These are phyloP conservation scores for Lineus longissimus DNA, from an alignment of 1,140 invertebrate species.

Conservation along the genomic window DNA sequence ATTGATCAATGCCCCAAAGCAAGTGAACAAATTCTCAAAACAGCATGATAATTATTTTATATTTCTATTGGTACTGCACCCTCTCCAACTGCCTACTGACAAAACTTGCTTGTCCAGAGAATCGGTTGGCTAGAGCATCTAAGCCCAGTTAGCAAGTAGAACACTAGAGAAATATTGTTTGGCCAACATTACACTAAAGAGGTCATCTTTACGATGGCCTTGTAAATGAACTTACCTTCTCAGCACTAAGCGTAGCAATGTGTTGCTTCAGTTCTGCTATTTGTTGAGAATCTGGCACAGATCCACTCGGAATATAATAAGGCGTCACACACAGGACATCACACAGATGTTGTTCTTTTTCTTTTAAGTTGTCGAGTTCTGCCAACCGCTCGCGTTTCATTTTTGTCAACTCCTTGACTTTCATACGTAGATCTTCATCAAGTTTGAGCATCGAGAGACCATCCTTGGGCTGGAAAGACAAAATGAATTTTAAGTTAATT, in stretches of 20 bases:
- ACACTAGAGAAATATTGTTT: no score
- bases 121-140: no score
- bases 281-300: constrained; percentile 33
- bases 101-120: no score
- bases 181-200: no score
- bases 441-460: constrained; percentile 34
- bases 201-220: no score
- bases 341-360: constrained; percentile 38
- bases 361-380: constrained; percentile 28
- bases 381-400: constrained; percentile 35
- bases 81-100: no score
- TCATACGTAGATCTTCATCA: constrained; percentile 35
- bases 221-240: constrained; percentile 29
- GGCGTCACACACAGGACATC: constrained; percentile 37
- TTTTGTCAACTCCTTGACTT: constrained; percentile 28
- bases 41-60: no score
- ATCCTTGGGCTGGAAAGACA: constrained; percentile 19
- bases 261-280: constrained; percentile 40
- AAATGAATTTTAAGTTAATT: constrained; percentile 1
- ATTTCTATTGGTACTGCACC: no score
- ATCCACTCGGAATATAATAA: constrained; percentile 41
- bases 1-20: no score
- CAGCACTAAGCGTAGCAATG: constrained; percentile 26
- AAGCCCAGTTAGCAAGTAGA: no score
- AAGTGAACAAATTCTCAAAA: no score